Conservation (phyloP, 2,797 vertebrate genomes). For the Sebastes paucispinis region DNA sequence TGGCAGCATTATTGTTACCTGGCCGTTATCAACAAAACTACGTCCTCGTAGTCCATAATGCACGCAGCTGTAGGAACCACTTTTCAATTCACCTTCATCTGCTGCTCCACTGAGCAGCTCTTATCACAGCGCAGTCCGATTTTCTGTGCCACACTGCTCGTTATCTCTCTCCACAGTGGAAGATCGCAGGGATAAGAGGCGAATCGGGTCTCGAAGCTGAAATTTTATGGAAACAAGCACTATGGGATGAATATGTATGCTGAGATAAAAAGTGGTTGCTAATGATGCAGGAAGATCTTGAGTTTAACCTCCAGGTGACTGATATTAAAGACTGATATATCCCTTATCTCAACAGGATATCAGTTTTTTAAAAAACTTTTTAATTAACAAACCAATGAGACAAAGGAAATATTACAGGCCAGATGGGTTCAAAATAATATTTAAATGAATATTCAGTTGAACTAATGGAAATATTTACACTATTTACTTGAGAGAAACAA, state of each 20-base stretch:
- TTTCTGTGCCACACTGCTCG: conserved; percentile 1
- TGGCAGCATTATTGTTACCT: background rate
- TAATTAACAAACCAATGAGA: background rate
- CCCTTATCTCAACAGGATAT: background rate
- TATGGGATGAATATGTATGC: background rate
- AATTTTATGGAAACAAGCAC: background rate
- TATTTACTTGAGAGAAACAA: background rate
- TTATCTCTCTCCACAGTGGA: background rate
- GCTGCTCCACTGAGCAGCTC: background rate
- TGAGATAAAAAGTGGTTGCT: background rate
- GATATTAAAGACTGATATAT: background rate
- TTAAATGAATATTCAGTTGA: background rate
- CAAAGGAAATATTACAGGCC: background rate
- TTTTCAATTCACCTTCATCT: conserved; percentile 31
- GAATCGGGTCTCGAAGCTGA: background rate
- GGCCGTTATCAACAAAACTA: background rate
- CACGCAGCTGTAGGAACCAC: background rate
- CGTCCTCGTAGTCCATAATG: conserved; percentile 15
- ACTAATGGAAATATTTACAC: background rate
- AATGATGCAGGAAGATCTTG: background rate
- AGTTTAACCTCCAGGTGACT: background rate
- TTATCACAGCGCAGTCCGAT: background rate
- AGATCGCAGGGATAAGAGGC: conserved; percentile 4
- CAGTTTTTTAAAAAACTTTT: background rate
- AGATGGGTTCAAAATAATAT: background rate